Conservation (phyloP, 2,797 vertebrate genomes). For the Tadarida brasiliensis region DNA sequence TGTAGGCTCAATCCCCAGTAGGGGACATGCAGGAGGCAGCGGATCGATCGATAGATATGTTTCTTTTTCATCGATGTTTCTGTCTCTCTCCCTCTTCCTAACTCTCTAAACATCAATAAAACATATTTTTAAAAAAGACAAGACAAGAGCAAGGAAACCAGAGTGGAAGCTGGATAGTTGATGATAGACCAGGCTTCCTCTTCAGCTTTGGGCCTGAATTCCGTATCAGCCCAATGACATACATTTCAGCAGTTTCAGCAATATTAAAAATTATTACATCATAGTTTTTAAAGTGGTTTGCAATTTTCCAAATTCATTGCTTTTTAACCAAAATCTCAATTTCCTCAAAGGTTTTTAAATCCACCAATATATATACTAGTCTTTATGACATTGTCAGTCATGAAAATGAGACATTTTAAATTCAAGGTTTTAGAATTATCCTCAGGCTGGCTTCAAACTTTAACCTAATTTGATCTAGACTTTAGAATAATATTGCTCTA, state of each 20-base stretch:
- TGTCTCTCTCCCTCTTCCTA: too few relatives aligned
- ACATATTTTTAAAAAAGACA: not conserved
- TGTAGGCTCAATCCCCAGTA: too few relatives aligned
- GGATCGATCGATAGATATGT: too few relatives aligned
- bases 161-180: not conserved
- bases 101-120: too few relatives aligned
- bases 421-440: not conserved
- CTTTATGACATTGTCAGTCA: not conserved
- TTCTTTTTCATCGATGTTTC: too few relatives aligned
- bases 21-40: too few relatives aligned
- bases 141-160: not conserved
- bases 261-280: not conserved
- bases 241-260: not conserved
- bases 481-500: constrained; percentile 5
- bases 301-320: not conserved
- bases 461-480: not conserved
- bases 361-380: not conserved
- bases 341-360: not conserved
- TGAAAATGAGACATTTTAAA: not conserved
- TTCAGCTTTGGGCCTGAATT: not conserved
- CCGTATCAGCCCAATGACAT: not conserved
- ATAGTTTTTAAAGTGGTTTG: not conserved
- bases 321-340: not conserved
- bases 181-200: not conserved
- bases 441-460: not conserved